A percentile compares a stretch with the other conserved stretches of the same genome.
Conservation (phyloP, 2,888 invertebrate species). For the Coleophora deauratella region DNA sequence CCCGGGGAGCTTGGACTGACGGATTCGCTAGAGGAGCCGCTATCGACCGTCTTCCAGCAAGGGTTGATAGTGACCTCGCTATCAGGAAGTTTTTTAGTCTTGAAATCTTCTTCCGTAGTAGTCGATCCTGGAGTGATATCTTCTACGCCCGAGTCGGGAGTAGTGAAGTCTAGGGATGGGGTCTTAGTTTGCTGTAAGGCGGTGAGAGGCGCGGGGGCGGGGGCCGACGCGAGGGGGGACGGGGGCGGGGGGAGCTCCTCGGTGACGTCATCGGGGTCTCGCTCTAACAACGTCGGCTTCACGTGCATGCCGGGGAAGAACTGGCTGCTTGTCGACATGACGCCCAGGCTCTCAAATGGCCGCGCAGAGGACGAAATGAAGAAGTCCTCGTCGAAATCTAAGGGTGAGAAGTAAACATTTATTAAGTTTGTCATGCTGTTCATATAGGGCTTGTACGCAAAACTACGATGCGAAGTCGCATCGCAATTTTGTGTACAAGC, state of each 20-base stretch:
- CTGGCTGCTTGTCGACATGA: constrained; percentile 75
- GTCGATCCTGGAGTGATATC: constrained; percentile 72
- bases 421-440: too few species aligned
- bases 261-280: constrained; percentile 30
- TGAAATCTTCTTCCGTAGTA: constrained; percentile 44
- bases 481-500: too few species aligned
- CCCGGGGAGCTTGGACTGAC: constrained; percentile 60
- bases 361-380: constrained; percentile 82
- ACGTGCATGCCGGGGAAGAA: constrained; percentile 79
- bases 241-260: constrained; percentile 37
- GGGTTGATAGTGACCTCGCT: constrained; percentile 20
- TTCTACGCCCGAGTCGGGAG: constrained; percentile 77
- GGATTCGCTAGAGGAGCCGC: constrained; percentile 60
- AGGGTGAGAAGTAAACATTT: neutral
- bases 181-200: constrained; percentile 31
- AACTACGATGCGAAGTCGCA: too few species aligned
- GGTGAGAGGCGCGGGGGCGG: constrained; percentile 21
- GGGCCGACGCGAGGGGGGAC: constrained; percentile 27
- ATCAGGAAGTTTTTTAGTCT: constrained; percentile 34
- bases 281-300: constrained; percentile 38
- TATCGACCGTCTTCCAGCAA: constrained; percentile 46
- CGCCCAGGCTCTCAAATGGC: constrained; percentile 78
- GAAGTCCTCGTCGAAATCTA: constrained; percentile 79
- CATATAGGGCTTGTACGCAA: too few species aligned
- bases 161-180: constrained; percentile 65